Base-by-base conservation (phyloP, 2,888 invertebrate species). In the Zaprionus bogoriensis region DNA sequence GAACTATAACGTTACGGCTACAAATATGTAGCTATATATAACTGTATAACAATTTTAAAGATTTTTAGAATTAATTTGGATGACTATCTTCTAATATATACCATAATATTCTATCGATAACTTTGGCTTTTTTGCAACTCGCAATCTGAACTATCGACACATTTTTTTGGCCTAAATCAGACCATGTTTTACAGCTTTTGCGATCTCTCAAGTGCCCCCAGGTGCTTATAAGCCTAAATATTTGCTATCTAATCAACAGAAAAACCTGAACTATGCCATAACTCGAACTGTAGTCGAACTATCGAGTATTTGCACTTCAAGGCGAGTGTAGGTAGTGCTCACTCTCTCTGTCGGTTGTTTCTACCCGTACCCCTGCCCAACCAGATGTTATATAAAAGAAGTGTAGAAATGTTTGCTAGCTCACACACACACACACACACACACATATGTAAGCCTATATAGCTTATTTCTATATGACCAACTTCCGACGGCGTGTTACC, bases 221-320 rank as follows among this genome's bases (percentile, higher is more conserved):
- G 19, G 22, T 4, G 7, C 25, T 57, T n/a, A 55, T 53, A 58
- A 57, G 38, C 25, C 5, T 9, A 47, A 62, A 58, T 54, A 47
- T 63, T 48, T 45, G n/a, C 63, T 28, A 74, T 63, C 74, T 74
- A 71, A 71, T 71, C 74, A 63, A 74, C 39, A 1, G 17, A 36
- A 36, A 7, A 32, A 36, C 32, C 14, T 23, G 12, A 20, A 22
- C 12, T 51, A 23, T 32, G 23, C n/a, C 41, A 38, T 53, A 55
- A 57, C 51, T 41, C 7, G 23, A 25, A 32, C 32, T 41, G 17
- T 14, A 25, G 46, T 28, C 32, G n/a, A n/a, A n/a, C n/a, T n/a
- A n/a, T n/a, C n/a, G 30, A 20, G 41, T 39, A 45, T 10, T 27
- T 50, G 47, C 32, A 60, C 48, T 28, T 55, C 17, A 62, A 67